Conservation (phyloP, 92 coral and sea anemone genomes). For the Phenganax stokvisi region DNA sequence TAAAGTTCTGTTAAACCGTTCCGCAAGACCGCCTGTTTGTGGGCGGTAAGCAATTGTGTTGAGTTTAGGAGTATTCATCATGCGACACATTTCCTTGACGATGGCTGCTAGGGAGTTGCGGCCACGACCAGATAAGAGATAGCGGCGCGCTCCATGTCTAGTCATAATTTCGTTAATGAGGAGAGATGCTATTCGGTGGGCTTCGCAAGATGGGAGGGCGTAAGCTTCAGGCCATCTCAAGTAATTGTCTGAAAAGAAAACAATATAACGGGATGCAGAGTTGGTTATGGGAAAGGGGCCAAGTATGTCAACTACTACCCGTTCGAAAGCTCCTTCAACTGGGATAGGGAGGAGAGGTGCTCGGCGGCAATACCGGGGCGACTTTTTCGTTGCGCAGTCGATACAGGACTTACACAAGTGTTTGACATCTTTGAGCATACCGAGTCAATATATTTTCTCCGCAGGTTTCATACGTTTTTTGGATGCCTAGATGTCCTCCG, state of each 20-base stretch:
- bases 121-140: neutral
- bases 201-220: conserved; percentile 38
- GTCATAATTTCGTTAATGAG: conserved; percentile 35
- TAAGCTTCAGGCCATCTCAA: conserved; percentile 65
- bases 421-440: conserved; percentile 42
- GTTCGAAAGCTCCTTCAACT: conserved; percentile 28
- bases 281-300: conserved; percentile 52
- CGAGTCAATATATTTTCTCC: conserved; percentile 47
- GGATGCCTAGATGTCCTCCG: conserved; percentile 44
- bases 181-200: conserved; percentile 40
- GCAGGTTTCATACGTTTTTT: conserved; percentile 48
- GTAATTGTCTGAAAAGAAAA: conserved; percentile 46
- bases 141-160: conserved; percentile 46
- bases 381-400: too few relatives aligned
- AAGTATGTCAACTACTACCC: conserved; percentile 43
- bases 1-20: conserved; percentile 41
- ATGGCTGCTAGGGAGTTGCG: neutral
- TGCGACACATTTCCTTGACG: neutral
- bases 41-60: conserved; percentile 39
- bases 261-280: conserved; percentile 47
- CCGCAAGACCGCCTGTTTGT: conserved; percentile 45
- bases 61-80: neutral
- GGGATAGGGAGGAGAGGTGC: too few relatives aligned
- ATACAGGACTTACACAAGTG: too few relatives aligned
- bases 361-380: too few relatives aligned